A percentile compares a stretch with the other conserved stretches of the same genome.
Evolutionary conservation across 2,113 vertebrate species (phyloP).

Genomic region (Cochlearius cochlearius): DNA sequence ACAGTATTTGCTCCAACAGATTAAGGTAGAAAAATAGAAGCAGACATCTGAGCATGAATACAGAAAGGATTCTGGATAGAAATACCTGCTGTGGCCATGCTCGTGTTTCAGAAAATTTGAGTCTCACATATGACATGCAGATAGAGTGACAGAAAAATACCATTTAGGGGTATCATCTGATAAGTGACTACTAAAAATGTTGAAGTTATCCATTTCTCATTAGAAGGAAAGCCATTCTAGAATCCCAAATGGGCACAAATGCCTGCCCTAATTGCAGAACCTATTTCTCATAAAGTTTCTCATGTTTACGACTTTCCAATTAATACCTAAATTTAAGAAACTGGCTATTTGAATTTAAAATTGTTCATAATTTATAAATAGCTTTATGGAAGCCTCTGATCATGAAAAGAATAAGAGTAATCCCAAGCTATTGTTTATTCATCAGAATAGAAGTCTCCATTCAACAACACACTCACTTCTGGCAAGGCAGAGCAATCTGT

Average conservation of each 20-base stretch:
- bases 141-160: background rate
- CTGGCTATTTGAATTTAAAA: background rate
- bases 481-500: background rate
- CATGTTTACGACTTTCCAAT: background rate
- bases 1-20: background rate
- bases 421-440: background rate
- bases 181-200: background rate
- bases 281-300: background rate
- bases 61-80: background rate
- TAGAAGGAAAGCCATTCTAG: background rate
- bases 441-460: background rate
- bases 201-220: background rate
- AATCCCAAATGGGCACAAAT: background rate
- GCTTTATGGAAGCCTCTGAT: background rate
- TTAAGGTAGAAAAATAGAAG: background rate
- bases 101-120: background rate
- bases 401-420: background rate
- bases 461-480: background rate
- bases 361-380: background rate
- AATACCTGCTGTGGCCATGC: background rate
- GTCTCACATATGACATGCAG: background rate
- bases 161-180: background rate
- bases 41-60: background rate
- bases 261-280: background rate
- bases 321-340: background rate